Evolutionary conservation across 2,888 invertebrate species (phyloP).

Genomic region (Mactromeris polynyma): DNA sequence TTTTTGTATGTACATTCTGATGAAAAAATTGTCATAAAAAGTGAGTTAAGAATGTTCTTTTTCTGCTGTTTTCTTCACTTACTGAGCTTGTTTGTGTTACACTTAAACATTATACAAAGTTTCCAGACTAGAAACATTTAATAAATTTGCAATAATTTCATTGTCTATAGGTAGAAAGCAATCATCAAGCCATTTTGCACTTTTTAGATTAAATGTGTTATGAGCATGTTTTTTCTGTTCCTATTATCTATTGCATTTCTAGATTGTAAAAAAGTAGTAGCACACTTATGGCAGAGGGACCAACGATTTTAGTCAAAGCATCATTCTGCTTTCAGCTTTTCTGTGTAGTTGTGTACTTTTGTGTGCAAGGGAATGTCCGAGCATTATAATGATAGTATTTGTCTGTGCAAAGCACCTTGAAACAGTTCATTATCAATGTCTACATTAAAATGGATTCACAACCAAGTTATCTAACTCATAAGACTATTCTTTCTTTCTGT

Average conservation of each 20-base stretch:
- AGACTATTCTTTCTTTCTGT: too few species aligned
- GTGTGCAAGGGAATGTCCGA: constrained; percentile 23
- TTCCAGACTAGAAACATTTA: too few species aligned
- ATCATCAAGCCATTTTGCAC: neutral
- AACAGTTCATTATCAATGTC: neutral
- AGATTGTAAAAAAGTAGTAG: constrained; percentile 13
- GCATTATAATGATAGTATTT: neutral
- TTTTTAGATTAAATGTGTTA: neutral
- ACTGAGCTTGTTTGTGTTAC: too few species aligned
- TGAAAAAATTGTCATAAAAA: too few species aligned
- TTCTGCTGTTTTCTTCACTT: too few species aligned
- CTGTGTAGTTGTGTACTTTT: constrained; percentile 20
- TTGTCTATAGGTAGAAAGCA: neutral
- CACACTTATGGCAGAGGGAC: neutral
- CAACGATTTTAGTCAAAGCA: constrained; percentile 23
- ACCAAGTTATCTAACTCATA: too few species aligned
- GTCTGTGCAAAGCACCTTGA: neutral
- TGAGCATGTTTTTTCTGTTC: neutral
- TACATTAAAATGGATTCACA: neutral
- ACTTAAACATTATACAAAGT: too few species aligned
- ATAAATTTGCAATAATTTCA: too few species aligned
- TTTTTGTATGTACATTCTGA: too few species aligned
- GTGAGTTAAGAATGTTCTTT: too few species aligned
- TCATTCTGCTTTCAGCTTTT: neutral
- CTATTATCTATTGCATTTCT: neutral